These are phyloP conservation scores for Gerris lacustris DNA, from an alignment of 2,888 invertebrate species.

Conservation along the genomic window DNA sequence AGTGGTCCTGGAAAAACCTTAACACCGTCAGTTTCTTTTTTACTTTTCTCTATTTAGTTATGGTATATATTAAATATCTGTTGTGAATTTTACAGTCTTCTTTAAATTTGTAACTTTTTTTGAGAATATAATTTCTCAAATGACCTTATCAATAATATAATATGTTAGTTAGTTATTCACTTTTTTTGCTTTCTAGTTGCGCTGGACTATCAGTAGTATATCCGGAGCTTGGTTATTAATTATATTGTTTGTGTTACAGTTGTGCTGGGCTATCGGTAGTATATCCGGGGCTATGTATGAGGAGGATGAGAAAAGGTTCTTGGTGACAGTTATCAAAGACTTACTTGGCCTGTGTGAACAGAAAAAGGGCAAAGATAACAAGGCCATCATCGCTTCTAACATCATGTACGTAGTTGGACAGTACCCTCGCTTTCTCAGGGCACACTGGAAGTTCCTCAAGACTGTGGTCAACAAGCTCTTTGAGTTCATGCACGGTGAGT, in stretches of 20 bases:
- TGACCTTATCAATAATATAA: too few relatives aligned
- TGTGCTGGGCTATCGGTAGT: constrained; percentile 99
- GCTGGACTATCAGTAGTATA: too few relatives aligned
- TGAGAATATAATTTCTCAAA: neutral
- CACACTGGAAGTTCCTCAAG: constrained; percentile 99
- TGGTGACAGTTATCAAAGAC: constrained; percentile 98
- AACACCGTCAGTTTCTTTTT: constrained; percentile 55
- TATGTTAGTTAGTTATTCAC: too few relatives aligned
- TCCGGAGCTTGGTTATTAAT: too few relatives aligned
- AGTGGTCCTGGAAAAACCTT: constrained; percentile 99
- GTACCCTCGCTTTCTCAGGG: constrained; percentile 92
- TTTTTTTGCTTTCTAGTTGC: too few relatives aligned
- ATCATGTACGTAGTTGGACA: constrained; percentile 99
- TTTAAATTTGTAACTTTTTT: too few relatives aligned
- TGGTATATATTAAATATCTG: too few relatives aligned
- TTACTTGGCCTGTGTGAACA: constrained; percentile 93
- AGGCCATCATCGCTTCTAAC: constrained; percentile 98
- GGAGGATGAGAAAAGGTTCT: constrained; percentile 96
- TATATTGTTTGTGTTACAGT: constrained; percentile 35
- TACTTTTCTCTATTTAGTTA: neutral
- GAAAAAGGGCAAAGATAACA: constrained; percentile 97
- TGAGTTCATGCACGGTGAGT: constrained; percentile 91
- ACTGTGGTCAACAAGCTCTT: constrained; percentile 99
- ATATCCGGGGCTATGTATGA: constrained; percentile 98
- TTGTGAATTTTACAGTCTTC: too few relatives aligned